Evolutionary conservation across 2,888 invertebrate genomes (phyloP).

Genomic region (Agrochola circellaris): DNA sequence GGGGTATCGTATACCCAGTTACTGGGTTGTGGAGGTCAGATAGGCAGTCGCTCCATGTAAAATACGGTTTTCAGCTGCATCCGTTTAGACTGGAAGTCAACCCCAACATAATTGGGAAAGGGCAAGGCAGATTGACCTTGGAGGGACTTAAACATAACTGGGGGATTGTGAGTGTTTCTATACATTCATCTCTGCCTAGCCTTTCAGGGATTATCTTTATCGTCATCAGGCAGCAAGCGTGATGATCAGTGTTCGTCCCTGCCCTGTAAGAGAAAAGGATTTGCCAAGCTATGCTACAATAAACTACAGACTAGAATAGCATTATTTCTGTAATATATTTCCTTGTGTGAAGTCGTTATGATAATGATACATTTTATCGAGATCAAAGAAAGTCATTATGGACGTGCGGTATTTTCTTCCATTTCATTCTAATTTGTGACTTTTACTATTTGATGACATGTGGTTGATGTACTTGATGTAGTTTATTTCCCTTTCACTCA

Average conservation of each 20-base stretch:
- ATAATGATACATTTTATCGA: constrained; percentile 4
- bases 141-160: too few species aligned
- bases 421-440: constrained; percentile 27
- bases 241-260: neutral
- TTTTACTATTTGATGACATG: constrained; percentile 45
- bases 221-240: neutral
- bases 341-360: constrained; percentile 1
- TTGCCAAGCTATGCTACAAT: neutral
- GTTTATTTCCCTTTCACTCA: constrained; percentile 44
- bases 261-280: neutral
- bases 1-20: too few species aligned
- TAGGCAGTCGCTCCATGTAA: too few species aligned
- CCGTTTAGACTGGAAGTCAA: too few species aligned
- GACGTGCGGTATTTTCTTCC: constrained; percentile 2
- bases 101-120: too few species aligned
- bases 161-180: too few species aligned
- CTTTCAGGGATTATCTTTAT: neutral
- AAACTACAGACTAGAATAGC: neutral
- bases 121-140: too few species aligned
- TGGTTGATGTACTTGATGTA: constrained; percentile 1
- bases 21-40: too few species aligned
- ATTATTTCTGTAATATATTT: constrained; percentile 14
- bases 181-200: too few species aligned
- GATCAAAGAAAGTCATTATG: constrained; percentile 43
- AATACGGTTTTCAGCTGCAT: too few species aligned